Evolutionary conservation across 2,113 vertebrate species (phyloP).

Genomic region (Plecotus auritus): DNA sequence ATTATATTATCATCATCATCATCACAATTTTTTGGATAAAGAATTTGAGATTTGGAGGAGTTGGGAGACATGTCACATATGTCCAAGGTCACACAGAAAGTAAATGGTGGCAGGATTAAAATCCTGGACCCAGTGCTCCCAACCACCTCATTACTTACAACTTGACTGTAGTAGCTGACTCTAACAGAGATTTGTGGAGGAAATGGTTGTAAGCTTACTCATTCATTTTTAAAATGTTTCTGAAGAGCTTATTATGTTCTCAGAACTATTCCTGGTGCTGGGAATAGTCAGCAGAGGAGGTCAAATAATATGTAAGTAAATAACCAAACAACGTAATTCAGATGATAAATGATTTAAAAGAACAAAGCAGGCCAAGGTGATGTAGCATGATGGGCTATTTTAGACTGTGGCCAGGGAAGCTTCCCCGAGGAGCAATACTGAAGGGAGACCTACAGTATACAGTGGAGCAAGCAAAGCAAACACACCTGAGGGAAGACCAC

Average conservation of each 20-base stretch:
- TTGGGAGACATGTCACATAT: background rate
- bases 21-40: background rate
- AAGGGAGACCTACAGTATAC: background rate
- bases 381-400: background rate
- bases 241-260: background rate
- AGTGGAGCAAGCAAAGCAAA: background rate
- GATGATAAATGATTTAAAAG: background rate
- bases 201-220: background rate
- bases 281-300: background rate
- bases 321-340: background rate
- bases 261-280: background rate
- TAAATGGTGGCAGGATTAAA: background rate
- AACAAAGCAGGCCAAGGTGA: background rate
- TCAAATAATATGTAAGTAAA: background rate
- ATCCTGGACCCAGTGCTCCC: background rate
- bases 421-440: background rate
- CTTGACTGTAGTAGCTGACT: background rate
- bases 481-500: background rate
- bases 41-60: background rate
- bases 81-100: background rate
- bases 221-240: background rate
- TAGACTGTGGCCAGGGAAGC: background rate
- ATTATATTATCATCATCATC: background rate
- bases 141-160: background rate
- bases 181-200: background rate